Base-by-base conservation (phyloP, 2,797 vertebrate genomes). In the Emys orbicularis region DNA sequence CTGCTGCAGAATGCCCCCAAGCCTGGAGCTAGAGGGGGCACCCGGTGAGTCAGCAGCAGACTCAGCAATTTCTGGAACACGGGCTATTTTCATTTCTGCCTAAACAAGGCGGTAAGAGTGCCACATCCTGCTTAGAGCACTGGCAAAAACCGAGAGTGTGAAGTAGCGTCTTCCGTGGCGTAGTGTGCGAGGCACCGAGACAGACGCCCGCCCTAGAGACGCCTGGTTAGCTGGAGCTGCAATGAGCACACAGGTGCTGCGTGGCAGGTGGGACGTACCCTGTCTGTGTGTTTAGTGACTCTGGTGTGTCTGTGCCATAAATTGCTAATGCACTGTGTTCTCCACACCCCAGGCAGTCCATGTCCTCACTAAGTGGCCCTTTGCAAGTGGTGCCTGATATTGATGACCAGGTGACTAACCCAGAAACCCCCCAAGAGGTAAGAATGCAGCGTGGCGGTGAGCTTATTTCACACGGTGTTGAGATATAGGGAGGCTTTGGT, bases 331-430 rank as follows among this genome's bases (percentile, higher is more conserved):
- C 82, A 4, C 21, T 4, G 3, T 52, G 31, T 53, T 19, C 65
- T 90, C 53, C 94, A 21, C 59, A 89, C 91, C 8, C 6, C 97
- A 99, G 99, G 99, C 99, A 99, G 98, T 99, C 99, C 2, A 99
- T 99, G 96, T 99, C 99, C 8, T 99, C 99, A 0, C 93, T 99
- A 95, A 99, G 99, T 5, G 99, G 99, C 52, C 99, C 99, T 87
- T 97, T 99, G 95, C 99, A 99, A 96, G 99, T 99, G 94, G 99
- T 99, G 92, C 99, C 99, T 0, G 99, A 99, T 97, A 99, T 99
- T 3, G 99, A 99, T 0, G 99, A 99, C 98, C 99, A 99, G 96
- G 98, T 99, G 97, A 99, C 99, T 97, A 99, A 98, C 86, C 98
- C 99, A 0, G 99, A 99, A 94, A 99, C 98, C 97, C 98, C 99